phyloP scores from a whole-genome alignment of 2,797 vertebrate genomes.

The Echiichthys vipera region DNA sequence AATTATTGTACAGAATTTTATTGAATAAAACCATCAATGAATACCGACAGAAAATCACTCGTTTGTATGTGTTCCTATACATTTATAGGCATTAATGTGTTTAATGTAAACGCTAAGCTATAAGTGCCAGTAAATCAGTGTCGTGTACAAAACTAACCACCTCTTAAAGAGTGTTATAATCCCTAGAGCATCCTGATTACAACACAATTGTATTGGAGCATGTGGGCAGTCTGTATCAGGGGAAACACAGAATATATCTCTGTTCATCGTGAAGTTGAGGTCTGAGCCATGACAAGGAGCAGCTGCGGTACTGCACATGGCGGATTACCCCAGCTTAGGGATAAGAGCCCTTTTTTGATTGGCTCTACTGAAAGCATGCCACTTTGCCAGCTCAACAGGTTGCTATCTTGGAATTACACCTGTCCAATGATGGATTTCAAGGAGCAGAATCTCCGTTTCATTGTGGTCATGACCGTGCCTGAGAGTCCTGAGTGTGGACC shows the following conservation, averaged over 20 bases:
- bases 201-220: not conserved
- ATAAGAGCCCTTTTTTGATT: conserved; percentile 70
- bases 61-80: not conserved
- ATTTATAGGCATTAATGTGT: not conserved
- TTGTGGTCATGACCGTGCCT: conserved; percentile 14
- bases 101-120: not conserved
- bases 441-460: conserved; percentile 23
- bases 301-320: conserved; percentile 55
- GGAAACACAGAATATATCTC: conserved; percentile 11
- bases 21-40: conserved; percentile 67
- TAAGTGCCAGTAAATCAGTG: not conserved
- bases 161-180: conserved; percentile 1
- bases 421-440: conserved; percentile 59
- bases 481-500: conserved; percentile 3
- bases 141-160: not conserved
- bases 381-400: conserved; percentile 75
- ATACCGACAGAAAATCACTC: not conserved
- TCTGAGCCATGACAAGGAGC: conserved; percentile 48
- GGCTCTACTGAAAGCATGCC: conserved; percentile 69
- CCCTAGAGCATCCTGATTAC: not conserved
- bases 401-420: conserved; percentile 66
- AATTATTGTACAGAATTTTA: conserved; percentile 75
- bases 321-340: conserved; percentile 79
- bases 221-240: not conserved
- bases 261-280: conserved; percentile 33